phyloP scores from a whole-genome alignment of 1,140 invertebrate genomes.

The Arion vulgaris region DNA sequence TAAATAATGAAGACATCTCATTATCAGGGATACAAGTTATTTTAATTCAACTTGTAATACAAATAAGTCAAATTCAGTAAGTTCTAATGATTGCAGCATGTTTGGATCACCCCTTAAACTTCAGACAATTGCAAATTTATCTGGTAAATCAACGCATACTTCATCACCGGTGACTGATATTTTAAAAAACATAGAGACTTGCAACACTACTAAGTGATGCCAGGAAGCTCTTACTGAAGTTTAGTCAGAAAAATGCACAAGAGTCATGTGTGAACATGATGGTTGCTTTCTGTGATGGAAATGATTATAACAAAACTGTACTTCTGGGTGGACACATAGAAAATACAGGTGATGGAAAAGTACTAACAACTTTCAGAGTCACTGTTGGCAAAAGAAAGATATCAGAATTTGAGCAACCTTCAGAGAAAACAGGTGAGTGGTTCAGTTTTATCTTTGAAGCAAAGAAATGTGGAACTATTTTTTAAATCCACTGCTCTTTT shows the following conservation, averaged over 20 bases:
- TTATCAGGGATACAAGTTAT: neutral
- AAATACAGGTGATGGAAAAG: neutral
- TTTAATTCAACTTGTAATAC: neutral
- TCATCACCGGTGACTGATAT: neutral
- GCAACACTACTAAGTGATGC: neutral
- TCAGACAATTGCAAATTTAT: conserved; percentile 20
- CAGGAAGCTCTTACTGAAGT: neutral
- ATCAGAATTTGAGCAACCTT: neutral
- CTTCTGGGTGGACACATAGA: neutral
- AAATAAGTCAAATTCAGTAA: neutral
- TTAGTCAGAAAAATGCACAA: neutral
- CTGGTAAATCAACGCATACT: neutral
- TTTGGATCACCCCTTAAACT: conserved; percentile 22
- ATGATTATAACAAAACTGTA: conserved; percentile 3
- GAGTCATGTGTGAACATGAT: neutral
- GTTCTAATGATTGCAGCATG: neutral
- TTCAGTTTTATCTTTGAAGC: too few relatives aligned
- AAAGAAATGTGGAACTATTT: too few relatives aligned
- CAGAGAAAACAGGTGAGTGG: neutral
- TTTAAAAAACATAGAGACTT: neutral
- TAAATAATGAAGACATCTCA: neutral
- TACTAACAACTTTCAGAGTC: conserved; percentile 1
- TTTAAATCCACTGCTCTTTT: too few relatives aligned
- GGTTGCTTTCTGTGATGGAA: conserved; percentile 4
- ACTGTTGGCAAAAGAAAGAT: neutral